A percentile compares a stretch with the other conserved stretches of the same genome.
Evolutionary conservation across 2,797 vertebrate species (phyloP).

Genomic region (Diplodus sargus): DNA sequence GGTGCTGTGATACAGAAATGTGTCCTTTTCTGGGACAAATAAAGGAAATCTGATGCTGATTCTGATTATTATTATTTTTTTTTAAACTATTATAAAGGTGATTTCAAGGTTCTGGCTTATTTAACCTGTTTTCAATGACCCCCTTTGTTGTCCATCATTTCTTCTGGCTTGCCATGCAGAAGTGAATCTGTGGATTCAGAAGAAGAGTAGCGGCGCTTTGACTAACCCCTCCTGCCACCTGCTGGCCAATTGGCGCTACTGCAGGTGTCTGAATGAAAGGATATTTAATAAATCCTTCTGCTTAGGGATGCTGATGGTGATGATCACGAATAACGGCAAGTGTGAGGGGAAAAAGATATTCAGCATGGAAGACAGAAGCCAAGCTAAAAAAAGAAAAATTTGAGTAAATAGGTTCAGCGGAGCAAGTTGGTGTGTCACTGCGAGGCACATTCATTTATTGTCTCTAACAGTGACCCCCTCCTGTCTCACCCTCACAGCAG

Average conservation of each 20-base stretch:
- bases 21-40: too few relatives aligned
- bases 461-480: background rate
- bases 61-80: background rate
- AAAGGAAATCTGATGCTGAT: too few relatives aligned
- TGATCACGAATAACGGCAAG: background rate
- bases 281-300: background rate
- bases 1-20: background rate
- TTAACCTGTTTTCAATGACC: background rate
- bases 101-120: background rate
- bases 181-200: background rate
- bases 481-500: background rate
- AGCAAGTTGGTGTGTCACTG: background rate
- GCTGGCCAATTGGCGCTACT: conserved; percentile 22
- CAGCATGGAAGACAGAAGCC: background rate
- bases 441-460: background rate
- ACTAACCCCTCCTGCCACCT: conserved; percentile 53
- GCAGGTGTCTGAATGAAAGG: background rate
- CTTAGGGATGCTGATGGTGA: background rate
- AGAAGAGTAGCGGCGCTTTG: background rate
- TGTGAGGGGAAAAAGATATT: background rate
- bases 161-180: background rate
- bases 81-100: background rate
- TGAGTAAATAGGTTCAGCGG: background rate
- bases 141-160: background rate
- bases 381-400: background rate